Evolutionary conservation across 2,113 vertebrate genomes (phyloP).

Genomic region (Cyrtonyx montezumae): DNA sequence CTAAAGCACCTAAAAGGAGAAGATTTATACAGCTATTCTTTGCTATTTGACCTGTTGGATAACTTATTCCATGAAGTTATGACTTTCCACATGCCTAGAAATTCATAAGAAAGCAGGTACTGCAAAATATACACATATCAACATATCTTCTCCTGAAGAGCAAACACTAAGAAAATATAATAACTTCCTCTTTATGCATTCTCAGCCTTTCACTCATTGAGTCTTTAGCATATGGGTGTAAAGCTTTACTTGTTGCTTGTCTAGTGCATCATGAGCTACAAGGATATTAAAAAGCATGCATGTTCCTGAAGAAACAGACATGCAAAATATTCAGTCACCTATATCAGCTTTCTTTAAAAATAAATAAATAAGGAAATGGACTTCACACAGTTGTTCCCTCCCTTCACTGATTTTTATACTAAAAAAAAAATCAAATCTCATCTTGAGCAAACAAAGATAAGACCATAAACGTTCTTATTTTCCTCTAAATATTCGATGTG

Average conservation of each 20-base stretch:
- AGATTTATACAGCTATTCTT: background rate
- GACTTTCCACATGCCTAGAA: background rate
- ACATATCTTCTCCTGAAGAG: background rate
- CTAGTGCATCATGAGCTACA: background rate
- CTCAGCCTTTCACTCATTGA: background rate
- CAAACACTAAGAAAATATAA: background rate
- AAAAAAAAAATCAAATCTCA: background rate
- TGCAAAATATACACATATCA: background rate
- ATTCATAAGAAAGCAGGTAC: background rate
- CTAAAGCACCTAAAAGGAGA: background rate
- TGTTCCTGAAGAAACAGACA: conserved; percentile 14
- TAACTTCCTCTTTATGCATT: background rate
- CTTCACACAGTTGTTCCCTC: background rate
- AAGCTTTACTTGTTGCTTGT: conserved; percentile 6
- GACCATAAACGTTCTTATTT: background rate
- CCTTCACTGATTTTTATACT: background rate
- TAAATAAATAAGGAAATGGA: too few relatives aligned
- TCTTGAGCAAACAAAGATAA: conserved; percentile 9
- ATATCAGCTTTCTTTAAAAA: too few relatives aligned
- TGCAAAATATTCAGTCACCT: conserved; percentile 9
- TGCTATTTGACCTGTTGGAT: background rate
- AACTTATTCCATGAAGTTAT: background rate
- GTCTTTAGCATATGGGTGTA: background rate
- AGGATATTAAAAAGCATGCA: background rate
- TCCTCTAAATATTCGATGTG: conserved; percentile 36